Percentiles rank a stretch among this genome's conserved stretches.
Conservation (phyloP, 1,140 invertebrate species). For the Rhynchophorus ferrugineus region DNA sequence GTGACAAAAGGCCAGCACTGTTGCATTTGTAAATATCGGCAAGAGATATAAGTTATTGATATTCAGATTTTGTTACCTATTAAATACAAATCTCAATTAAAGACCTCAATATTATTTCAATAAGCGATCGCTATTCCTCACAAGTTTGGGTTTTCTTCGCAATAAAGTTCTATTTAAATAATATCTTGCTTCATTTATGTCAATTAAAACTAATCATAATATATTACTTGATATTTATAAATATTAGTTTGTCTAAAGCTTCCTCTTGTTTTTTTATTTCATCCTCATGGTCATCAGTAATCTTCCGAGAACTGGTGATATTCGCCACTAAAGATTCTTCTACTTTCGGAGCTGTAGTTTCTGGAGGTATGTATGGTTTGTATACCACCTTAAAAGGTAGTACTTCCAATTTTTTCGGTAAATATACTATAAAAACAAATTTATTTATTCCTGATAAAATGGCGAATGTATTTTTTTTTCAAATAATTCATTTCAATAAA, state of each 20-base stretch:
- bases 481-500: background rate
- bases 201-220: too few relatives aligned
- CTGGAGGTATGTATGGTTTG: conserved; percentile 53
- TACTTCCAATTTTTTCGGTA: conserved; percentile 56
- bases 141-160: too few relatives aligned
- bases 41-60: too few relatives aligned
- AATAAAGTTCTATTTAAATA: too few relatives aligned
- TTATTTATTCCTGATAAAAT: background rate
- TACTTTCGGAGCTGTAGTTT: conserved; percentile 27
- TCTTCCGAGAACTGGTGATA: conserved; percentile 49
- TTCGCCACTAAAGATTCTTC: background rate
- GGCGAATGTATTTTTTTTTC: background rate
- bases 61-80: too few relatives aligned
- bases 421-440: conserved; percentile 50
- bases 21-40: too few relatives aligned
- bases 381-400: conserved; percentile 64
- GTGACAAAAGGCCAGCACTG: too few relatives aligned
- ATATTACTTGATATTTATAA: conserved; percentile 66
- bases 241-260: conserved; percentile 62
- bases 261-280: conserved; percentile 67
- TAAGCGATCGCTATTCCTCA: too few relatives aligned
- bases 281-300: conserved; percentile 72
- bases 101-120: too few relatives aligned
- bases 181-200: too few relatives aligned
- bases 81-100: too few relatives aligned